Evolutionary conservation across 2,888 invertebrate species (phyloP), one percentile per base, ranked within the genome.

Genomic region (Ochropleura plecta): DNA sequence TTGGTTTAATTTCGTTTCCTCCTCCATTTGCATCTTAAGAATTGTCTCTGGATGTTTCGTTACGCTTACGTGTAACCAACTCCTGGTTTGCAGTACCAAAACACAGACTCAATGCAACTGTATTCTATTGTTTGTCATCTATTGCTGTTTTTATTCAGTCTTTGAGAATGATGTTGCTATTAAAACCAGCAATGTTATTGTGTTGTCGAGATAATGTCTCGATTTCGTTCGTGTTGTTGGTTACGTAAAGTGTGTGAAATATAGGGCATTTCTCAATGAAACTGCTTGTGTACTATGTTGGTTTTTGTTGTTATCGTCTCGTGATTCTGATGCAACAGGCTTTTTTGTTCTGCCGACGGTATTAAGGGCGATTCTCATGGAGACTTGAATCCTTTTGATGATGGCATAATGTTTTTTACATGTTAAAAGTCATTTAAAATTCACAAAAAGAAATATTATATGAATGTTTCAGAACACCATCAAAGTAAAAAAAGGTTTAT

Each of bases 221-320:
- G 3, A 60, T 44, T 71, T 40, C 20, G 18, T 20, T 40, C 16
- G 55, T 42, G 70, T 84, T 46, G 30, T 18, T 20, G 20, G 74
- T 86, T 86, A 73, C 79, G 78, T 78, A 80, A 85, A 65, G 48
- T 73, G 55, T 73, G 85, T 87, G 86, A 84, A 91, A 92, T 91
- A 90, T 92, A 85, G 90, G 84, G 77, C 91, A 89, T 89, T 88
- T 86, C 88, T 87, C 85, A 87, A 88, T 86, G 82, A 82, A 82
- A 81, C 72, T 82, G 66, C 60, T 66, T 62, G 49, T 70, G 42
- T 75, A 55, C 59, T 20, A 66, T 76, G 76, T 84, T 77, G 53
- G 78, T 83, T 86, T 83, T 84, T 79, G 70, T 77, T 76, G 63
- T 86, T 80, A 78, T n/a, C 55, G 42, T 62, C 44, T 67, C 20